Percentiles rank a stretch among this genome's conserved stretches.
These are phyloP conservation scores for Punctoribates punctum DNA, from an alignment of 2,888 invertebrate genomes.

Conservation along the genomic window DNA sequence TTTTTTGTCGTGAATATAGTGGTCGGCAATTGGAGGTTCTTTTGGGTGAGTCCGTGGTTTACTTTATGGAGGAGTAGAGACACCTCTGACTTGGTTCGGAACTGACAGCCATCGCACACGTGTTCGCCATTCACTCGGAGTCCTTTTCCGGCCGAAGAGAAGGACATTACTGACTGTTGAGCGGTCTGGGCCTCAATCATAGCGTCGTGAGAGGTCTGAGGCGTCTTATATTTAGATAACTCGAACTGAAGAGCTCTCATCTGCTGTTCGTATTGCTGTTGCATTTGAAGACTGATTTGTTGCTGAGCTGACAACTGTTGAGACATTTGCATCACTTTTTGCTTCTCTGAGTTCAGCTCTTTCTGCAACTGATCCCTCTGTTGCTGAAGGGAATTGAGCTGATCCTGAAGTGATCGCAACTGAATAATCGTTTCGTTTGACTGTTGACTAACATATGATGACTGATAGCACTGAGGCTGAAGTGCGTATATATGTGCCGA, in stretches of 20 bases:
- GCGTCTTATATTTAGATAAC: constrained; percentile 19
- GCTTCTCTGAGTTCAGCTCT: neutral
- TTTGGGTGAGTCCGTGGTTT: constrained; percentile 29
- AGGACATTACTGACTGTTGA: constrained; percentile 9
- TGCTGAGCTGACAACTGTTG: constrained; percentile 10
- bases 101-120: constrained; percentile 13
- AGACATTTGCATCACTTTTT: neutral
- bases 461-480: constrained; percentile 18
- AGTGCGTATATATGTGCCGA: constrained; percentile 15
- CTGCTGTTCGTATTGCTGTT: constrained; percentile 24
- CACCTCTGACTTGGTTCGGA: constrained; percentile 35
- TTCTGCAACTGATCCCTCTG: neutral
- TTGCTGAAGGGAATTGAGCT: constrained; percentile 5
- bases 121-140: neutral
- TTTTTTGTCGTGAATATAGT: constrained; percentile 28
- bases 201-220: neutral
- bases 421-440: neutral
- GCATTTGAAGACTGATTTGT: constrained; percentile 32
- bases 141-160: neutral
- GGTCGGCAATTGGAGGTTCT: constrained; percentile 36
- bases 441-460: constrained; percentile 3
- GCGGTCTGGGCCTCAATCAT: constrained; percentile 2
- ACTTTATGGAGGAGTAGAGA: constrained; percentile 39
- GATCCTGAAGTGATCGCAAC: neutral
- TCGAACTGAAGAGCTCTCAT: constrained; percentile 35